Evolutionary conservation across 1,140 invertebrate species (phyloP), one percentile per base, ranked within the genome.

Genomic region (Nautilus pompilius): DNA sequence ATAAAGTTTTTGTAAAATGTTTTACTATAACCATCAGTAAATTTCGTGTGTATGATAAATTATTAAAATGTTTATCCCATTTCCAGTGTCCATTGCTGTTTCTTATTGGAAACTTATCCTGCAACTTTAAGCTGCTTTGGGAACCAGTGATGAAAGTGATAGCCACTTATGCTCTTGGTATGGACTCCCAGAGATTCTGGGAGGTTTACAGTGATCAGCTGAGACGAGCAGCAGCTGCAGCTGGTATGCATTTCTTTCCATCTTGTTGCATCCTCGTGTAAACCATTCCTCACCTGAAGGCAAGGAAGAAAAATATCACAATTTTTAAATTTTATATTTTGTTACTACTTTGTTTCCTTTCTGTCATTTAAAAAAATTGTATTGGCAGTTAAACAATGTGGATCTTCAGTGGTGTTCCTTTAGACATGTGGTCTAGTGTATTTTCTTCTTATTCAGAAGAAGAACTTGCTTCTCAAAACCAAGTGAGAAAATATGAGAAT

Each of bases 41-140:
- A 28, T 56, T 8, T 13, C 22, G 61, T 4, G 15, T 8, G 10
- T 15, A 36, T 22, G 13, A 5, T 17, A 30, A 62, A 51, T 28
- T n/a, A n/a, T n/a, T 62, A 28, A 58, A 66, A 26, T 68, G 34
- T 24, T 57, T 26, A 58, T 56, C 83, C 85, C 68, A 85, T 87
- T 73, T 74, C 10, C 74, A 87, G 73, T 80, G 87, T 53, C 87
- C 89, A 0, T 73, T 96, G 2, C 85, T 88, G 57, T 94, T 91
- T 76, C 84, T 95, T 60, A 84, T 96, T 6, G 92, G 93, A 6
- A 86, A 88, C 63, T 80, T 96, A 3, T 93, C 91, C 78, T 83
- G 91, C 3, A 96, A 96, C 77, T 96, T 96, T 68, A 90, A 90
- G 71, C 82, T 93, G 24, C 73, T 98, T 0, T 97, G 94, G 94